Percentiles rank a stretch among this genome's conserved stretches.
phyloP scores from a whole-genome alignment of 2,113 vertebrate species.

The Petroica traversi region DNA sequence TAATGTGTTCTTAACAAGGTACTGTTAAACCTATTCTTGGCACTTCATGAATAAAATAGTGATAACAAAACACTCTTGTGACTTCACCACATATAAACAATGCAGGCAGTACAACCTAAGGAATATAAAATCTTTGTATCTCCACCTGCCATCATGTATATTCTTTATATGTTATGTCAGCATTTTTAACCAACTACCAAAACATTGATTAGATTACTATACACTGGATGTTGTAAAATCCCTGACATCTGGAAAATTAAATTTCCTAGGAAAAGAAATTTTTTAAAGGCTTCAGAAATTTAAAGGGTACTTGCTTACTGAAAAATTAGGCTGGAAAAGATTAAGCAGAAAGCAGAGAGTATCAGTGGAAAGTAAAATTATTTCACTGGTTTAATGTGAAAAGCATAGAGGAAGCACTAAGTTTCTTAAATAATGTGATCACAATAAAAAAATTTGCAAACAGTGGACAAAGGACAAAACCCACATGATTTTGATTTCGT shows the following conservation, averaged over 20 bases:
- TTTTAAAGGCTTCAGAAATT: background rate
- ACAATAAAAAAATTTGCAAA: background rate
- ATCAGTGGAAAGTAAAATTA: background rate
- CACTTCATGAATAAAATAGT: background rate
- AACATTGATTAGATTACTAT: background rate
- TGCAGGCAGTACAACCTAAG: background rate
- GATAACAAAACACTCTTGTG: background rate
- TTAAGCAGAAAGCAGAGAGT: background rate
- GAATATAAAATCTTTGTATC: background rate
- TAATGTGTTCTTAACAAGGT: background rate
- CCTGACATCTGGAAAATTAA: background rate
- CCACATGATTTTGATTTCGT: slow-evolving; percentile 22
- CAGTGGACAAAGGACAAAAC: background rate
- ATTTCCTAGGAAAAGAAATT: background rate
- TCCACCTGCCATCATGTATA: background rate
- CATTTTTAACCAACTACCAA: background rate
- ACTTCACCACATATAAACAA: background rate
- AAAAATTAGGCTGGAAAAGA: background rate
- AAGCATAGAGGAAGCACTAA: background rate
- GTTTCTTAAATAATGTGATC: background rate
- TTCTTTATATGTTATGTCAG: background rate
- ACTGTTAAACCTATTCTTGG: background rate
- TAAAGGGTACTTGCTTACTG: background rate
- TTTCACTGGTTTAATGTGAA: background rate
- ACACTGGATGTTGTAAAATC: background rate